A percentile compares a stretch with the other conserved stretches of the same genome.
Conservation (phyloP, 2,797 vertebrate species). For the Sebastes trivittatus region DNA sequence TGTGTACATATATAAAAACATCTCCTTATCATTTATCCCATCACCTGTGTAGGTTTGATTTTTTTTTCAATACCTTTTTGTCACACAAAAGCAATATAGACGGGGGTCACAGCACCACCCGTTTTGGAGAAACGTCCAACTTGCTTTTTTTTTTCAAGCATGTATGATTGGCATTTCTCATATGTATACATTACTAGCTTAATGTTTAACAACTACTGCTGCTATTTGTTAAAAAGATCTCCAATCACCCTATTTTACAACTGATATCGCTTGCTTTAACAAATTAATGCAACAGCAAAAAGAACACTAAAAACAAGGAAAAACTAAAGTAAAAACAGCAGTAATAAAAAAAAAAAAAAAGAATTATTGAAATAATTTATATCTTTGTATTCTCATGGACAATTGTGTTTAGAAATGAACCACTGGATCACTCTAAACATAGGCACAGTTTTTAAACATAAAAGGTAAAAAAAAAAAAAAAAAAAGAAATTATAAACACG, state of each 20-base stretch:
- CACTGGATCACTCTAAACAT: slow-evolving; percentile 78
- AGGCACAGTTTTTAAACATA: slow-evolving; percentile 77
- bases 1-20: slow-evolving; percentile 70
- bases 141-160: slow-evolving; percentile 39
- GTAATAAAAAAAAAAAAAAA: slow-evolving; percentile 57
- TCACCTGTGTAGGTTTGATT: slow-evolving; percentile 50
- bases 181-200: slow-evolving; percentile 65
- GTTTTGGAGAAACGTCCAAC: slow-evolving; percentile 49
- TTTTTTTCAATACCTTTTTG: slow-evolving; percentile 52
- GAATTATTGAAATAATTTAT: slow-evolving; percentile 78
- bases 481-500: slow-evolving; percentile 50
- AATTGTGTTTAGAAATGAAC: slow-evolving; percentile 78
- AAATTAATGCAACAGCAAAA: slow-evolving; percentile 59
- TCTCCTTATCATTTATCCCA: slow-evolving; percentile 52
- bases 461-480: slow-evolving; percentile 35
- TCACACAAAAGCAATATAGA: slow-evolving; percentile 44
- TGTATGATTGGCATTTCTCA: slow-evolving; percentile 69
- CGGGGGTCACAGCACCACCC: slow-evolving; percentile 10
- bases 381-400: slow-evolving; percentile 77
- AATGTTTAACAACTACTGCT: slow-evolving; percentile 66
- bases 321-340: slow-evolving; percentile 55
- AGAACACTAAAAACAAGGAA: slow-evolving; percentile 14
- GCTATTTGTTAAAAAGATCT: slow-evolving; percentile 58
- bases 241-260: slow-evolving; percentile 57
- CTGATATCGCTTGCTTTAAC: slow-evolving; percentile 48